phyloP scores from a whole-genome alignment of 1,140 invertebrate genomes.

The Megalonaias nervosa region DNA sequence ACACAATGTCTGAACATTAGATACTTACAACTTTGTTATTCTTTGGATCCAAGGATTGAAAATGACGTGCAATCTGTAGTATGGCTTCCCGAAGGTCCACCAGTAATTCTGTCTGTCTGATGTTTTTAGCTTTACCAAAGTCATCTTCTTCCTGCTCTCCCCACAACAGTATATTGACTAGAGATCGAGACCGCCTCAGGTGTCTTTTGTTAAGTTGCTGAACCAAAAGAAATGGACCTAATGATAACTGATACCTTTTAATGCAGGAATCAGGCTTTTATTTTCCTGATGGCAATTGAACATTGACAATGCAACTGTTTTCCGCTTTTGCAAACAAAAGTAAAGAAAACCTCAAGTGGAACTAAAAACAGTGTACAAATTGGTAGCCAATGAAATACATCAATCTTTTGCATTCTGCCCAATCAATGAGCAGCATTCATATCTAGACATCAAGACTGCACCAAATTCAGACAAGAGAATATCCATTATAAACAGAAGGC shows the following conservation, averaged over 20 bases:
- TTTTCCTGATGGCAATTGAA: slow-evolving; percentile 2
- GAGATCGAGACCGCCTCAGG: slow-evolving; percentile 91
- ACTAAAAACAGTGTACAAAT: too few relatives aligned
- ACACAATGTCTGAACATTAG: too few relatives aligned
- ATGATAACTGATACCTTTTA: background rate
- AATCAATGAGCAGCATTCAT: too few relatives aligned
- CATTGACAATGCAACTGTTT: too few relatives aligned
- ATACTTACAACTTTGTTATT: slow-evolving; percentile 68
- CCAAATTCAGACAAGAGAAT: too few relatives aligned
- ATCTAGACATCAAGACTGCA: too few relatives aligned
- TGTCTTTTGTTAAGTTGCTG: slow-evolving; percentile 80
- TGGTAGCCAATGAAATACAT: too few relatives aligned
- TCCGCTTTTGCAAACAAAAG: too few relatives aligned
- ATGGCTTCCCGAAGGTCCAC: slow-evolving; percentile 98
- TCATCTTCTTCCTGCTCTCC: slow-evolving; percentile 84
- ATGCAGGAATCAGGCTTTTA: background rate
- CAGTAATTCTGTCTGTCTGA: slow-evolving; percentile 93
- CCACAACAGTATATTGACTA: slow-evolving; percentile 91
- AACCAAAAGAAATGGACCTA: slow-evolving; percentile 21
- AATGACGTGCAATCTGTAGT: slow-evolving; percentile 87
- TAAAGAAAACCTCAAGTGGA: too few relatives aligned
- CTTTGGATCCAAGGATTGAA: slow-evolving; percentile 77
- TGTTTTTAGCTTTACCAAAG: slow-evolving; percentile 87
- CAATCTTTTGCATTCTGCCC: too few relatives aligned
- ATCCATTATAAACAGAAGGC: too few relatives aligned